A percentile compares a stretch with the other conserved stretches of the same genome.
Evolutionary conservation across 1,140 invertebrate genomes (phyloP).

Genomic region (Sitobion miscanthi): DNA sequence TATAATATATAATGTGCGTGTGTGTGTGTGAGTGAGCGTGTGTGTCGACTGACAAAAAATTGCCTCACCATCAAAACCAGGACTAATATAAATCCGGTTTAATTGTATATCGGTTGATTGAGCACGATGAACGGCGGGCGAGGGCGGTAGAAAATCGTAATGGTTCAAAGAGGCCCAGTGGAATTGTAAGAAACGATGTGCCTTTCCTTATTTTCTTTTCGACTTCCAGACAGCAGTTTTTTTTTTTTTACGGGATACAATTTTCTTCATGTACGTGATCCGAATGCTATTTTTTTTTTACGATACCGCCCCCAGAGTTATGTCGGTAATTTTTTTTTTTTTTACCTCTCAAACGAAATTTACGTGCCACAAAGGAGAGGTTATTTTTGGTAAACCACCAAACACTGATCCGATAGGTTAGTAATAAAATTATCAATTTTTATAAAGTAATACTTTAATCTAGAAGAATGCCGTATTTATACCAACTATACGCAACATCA

Average conservation of each 20-base stretch:
- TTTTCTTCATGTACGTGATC: slow-evolving; percentile 51
- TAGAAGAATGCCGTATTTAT: not conserved
- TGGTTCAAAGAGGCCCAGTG: slow-evolving; percentile 51
- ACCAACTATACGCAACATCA: not conserved
- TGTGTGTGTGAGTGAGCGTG: not conserved
- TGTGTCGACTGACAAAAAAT: not conserved
- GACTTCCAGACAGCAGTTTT: slow-evolving; percentile 39
- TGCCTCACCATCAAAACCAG: slow-evolving; percentile 35
- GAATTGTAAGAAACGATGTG: slow-evolving; percentile 51
- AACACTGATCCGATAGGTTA: not conserved
- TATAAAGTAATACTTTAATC: not conserved
- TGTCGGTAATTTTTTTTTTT: slow-evolving; percentile 33
- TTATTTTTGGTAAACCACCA: slow-evolving; percentile 8
- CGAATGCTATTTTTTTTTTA: slow-evolving; percentile 48
- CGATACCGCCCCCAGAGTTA: not conserved
- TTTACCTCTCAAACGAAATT: not conserved
- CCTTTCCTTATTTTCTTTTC: slow-evolving; percentile 47
- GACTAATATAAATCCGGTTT: slow-evolving; percentile 53
- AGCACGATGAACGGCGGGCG: not conserved
- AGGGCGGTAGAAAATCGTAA: slow-evolving; percentile 24
- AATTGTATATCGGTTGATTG: slow-evolving; percentile 54
- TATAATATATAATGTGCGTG: not conserved
- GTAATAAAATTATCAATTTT: not conserved
- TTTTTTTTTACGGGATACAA: slow-evolving; percentile 50
- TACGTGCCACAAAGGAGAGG: not conserved